Evolutionary conservation across 2,113 vertebrate species (phyloP), one percentile per base, ranked within the genome.

Genomic region (Sula dactylatra): DNA sequence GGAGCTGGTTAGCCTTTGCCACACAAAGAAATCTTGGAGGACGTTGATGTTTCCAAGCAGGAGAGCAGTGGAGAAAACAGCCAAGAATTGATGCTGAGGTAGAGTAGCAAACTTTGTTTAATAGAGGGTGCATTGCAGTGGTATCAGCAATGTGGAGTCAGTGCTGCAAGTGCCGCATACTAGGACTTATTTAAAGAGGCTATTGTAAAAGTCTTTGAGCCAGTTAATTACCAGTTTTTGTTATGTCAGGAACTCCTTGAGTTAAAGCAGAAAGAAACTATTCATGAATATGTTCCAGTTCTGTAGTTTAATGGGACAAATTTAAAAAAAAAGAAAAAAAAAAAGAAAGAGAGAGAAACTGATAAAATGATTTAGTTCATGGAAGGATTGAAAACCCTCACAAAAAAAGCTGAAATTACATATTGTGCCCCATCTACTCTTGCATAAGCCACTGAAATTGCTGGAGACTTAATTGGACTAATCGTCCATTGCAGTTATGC

Each of bases 211-310:
- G 90, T 97, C 97, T 98, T 96, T 10, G 12, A 98, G 97, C 90
- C 96, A 97, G 98, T 98, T 98, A 98, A 98, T 98, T 98, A 98
- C 97, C 94, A 97, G 97, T 97, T 98, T 98, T 98, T 98, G 98
- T 98, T 98, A 98, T 98, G 98, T 98, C 97, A 98, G 98, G 98
- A 98, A 95, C 98, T 98, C 97, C 97, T 97, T 91, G 87, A 98
- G 97, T 98, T 97, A 97, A 97, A 97, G 98, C 97, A 98, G 98
- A 98, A 98, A 98, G 97, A 97, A 98, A 91, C 97, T 98, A 98
- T 98, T 98, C 98, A 98, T 96, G 96, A 98, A 93, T 98, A 97
- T 96, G 98, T 98, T 98, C 98, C 98, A 98, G 96, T 97, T 98
- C 97, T 98, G 96, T 98, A 98, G 97, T 98, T 98, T 98, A 98